Conservation (phyloP, 2,797 vertebrate genomes). For the Hypotaenidia okinawae region DNA sequence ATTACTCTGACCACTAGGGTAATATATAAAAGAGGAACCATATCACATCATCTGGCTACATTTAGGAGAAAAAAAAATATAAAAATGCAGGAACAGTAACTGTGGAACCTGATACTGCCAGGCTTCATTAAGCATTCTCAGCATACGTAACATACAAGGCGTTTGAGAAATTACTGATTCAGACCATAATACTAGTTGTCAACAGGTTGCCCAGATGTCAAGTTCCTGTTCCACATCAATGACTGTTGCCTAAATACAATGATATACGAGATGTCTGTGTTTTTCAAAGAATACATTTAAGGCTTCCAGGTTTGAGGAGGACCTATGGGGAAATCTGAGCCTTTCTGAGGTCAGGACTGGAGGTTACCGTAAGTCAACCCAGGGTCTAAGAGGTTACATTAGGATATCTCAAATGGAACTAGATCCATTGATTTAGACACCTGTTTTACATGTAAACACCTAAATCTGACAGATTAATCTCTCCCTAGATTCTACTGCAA, state of each 20-base stretch:
- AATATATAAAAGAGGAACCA: neutral
- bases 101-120: neutral
- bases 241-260: neutral
- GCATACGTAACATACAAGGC: neutral
- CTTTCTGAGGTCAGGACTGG: neutral
- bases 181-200: neutral
- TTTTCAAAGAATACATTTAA: neutral
- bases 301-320: neutral
- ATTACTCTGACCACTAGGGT: neutral
- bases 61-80: neutral
- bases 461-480: neutral
- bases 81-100: neutral
- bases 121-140: neutral
- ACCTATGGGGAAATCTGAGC: neutral
- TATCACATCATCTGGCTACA: neutral
- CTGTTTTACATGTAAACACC: neutral
- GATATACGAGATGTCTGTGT: neutral
- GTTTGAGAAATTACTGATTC: neutral
- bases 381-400: neutral
- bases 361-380: neutral
- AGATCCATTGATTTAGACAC: neutral
- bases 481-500: neutral
- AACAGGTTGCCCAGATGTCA: neutral
- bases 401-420: neutral
- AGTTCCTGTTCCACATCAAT: neutral